Conservation (phyloP, 2,113 vertebrate genomes). For the Quiscalus mexicanus region DNA sequence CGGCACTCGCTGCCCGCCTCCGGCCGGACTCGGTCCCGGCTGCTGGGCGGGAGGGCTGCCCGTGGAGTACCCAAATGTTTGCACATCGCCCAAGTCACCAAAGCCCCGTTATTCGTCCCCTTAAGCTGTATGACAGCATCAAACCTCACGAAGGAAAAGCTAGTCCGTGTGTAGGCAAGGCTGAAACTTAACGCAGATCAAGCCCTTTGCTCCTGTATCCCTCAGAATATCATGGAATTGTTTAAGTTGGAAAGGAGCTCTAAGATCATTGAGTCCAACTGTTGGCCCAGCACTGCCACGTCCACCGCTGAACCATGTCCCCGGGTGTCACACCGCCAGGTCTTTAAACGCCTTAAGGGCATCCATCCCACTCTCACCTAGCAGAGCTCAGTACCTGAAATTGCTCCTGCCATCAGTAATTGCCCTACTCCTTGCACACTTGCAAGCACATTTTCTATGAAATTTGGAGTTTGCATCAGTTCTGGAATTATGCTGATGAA, state of each 20-base stretch:
- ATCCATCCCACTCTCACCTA: background rate
- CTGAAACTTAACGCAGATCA: background rate
- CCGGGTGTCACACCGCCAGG: background rate
- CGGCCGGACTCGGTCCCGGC: too few relatives aligned
- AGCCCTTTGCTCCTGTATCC: background rate
- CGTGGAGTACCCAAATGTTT: rapidly evolving
- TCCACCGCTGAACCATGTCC: background rate
- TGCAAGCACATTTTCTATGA: background rate
- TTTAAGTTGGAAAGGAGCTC: background rate
- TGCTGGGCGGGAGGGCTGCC: background rate
- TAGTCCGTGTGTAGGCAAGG: background rate
- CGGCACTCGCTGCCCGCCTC: background rate
- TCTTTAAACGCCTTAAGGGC: background rate
- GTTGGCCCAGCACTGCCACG: background rate
- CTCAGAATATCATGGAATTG: background rate
- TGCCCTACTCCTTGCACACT: background rate
- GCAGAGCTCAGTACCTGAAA: background rate
- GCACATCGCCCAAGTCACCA: background rate
- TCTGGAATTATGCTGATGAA: background rate
- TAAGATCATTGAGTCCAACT: background rate
- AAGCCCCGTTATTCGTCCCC: background rate
- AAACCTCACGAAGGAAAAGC: background rate
- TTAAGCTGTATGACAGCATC: rapidly evolving
- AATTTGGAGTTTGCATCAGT: background rate
- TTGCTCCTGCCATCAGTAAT: background rate